Evolutionary conservation across 2,888 invertebrate genomes (phyloP).

Genomic region (Cephus rjabovi): DNA sequence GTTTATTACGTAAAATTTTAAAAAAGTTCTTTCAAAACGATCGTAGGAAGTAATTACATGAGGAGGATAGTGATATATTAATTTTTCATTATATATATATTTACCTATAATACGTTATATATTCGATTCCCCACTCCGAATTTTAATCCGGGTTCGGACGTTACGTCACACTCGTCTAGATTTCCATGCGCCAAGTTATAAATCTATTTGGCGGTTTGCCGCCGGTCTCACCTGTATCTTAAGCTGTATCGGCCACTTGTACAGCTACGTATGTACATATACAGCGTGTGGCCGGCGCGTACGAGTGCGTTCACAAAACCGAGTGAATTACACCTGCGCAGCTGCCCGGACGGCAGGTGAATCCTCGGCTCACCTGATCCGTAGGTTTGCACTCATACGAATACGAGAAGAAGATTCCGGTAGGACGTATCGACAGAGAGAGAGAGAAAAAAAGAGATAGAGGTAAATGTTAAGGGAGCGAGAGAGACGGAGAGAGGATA

Average conservation of each 20-base stretch:
- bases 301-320: constrained; percentile 51
- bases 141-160: not conserved
- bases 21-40: not conserved
- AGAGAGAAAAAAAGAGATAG: not conserved
- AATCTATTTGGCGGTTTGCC: constrained; percentile 11
- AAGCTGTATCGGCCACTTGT: constrained; percentile 14
- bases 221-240: constrained; percentile 7
- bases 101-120: not conserved
- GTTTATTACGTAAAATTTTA: not conserved
- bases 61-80: not conserved
- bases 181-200: constrained; percentile 5
- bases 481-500: not conserved
- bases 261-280: constrained; percentile 10
- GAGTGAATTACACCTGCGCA: constrained; percentile 63
- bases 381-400: constrained; percentile 28
- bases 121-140: not conserved
- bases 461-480: not conserved
- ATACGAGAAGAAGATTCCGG: not conserved
- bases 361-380: constrained; percentile 61
- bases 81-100: not conserved
- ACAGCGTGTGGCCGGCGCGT: constrained; percentile 33
- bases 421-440: not conserved
- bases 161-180: not conserved
- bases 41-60: not conserved
- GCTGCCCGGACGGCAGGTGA: constrained; percentile 62